Evolutionary conservation across 2,888 invertebrate genomes (phyloP).

Genomic region (Cistogaster globosa): DNA sequence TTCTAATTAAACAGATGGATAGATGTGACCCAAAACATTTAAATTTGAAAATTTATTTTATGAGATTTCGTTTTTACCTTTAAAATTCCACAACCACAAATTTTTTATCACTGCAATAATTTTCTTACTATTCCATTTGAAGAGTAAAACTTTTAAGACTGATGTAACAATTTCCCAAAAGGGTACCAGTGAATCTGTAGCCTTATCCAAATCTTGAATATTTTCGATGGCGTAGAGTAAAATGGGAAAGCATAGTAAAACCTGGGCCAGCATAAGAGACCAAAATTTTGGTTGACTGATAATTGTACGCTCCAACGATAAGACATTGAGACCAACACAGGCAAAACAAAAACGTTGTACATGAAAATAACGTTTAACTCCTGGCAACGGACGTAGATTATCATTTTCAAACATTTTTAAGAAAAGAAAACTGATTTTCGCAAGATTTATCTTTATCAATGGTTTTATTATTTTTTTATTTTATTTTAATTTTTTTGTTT

Average conservation of each 20-base stretch:
- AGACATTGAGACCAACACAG: slow-evolving; percentile 28
- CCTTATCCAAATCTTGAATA: slow-evolving; percentile 58
- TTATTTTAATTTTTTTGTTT: background rate
- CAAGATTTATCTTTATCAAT: no score
- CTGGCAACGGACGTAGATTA: background rate
- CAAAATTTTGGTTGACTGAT: slow-evolving; percentile 2
- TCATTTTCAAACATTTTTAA: background rate
- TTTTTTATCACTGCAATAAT: slow-evolving; percentile 54
- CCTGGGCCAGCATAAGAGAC: background rate
- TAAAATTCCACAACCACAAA: slow-evolving; percentile 59
- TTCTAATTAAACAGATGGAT: no score
- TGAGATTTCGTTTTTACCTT: slow-evolving; percentile 44
- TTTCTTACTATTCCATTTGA: slow-evolving; percentile 60
- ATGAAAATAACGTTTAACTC: slow-evolving; percentile 51
- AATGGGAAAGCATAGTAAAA: slow-evolving; percentile 10
- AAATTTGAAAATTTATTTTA: no score
- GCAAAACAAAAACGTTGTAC: slow-evolving; percentile 58
- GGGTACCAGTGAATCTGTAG: slow-evolving; percentile 60
- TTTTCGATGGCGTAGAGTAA: slow-evolving; percentile 50
- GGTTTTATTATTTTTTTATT: no score
- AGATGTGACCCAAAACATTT: no score
- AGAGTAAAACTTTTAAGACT: slow-evolving; percentile 51
- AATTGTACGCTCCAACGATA: slow-evolving; percentile 9
- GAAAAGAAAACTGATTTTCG: background rate
- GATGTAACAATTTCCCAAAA: slow-evolving; percentile 59